A percentile compares a stretch with the other conserved stretches of the same genome.
These are phyloP conservation scores for Paramormyrops kingsleyae DNA, from an alignment of 2,113 vertebrate genomes.

Conservation along the genomic window DNA sequence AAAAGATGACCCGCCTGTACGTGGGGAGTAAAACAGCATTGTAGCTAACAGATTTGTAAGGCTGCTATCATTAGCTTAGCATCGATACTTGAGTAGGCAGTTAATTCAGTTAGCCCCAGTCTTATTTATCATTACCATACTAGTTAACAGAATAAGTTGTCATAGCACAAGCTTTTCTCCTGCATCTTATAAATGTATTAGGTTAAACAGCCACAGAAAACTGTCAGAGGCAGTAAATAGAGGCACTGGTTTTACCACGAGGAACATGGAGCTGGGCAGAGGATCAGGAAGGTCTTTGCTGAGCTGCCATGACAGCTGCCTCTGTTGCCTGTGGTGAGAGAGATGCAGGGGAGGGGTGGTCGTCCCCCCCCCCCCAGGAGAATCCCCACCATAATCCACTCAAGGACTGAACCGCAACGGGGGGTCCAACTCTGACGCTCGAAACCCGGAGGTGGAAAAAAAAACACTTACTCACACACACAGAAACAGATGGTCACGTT, in stretches of 20 bases:
- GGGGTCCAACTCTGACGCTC: not conserved
- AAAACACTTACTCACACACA: not conserved
- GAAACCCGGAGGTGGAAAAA: constrained; percentile 2
- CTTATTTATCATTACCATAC: not conserved
- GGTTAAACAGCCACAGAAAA: not conserved
- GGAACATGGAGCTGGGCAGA: not conserved
- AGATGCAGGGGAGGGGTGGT: not conserved
- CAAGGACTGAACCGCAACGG: not conserved
- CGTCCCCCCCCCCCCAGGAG: not conserved
- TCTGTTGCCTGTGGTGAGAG: not conserved
- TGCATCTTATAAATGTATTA: not conserved
- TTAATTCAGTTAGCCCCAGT: not conserved
- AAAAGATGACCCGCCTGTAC: not conserved
- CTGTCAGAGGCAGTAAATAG: not conserved
- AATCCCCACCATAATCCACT: not conserved
- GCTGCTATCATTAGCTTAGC: not conserved
- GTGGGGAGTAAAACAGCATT: not conserved
- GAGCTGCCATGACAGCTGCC: not conserved
- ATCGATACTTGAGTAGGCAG: not conserved
- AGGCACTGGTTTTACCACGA: not conserved
- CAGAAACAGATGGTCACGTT: constrained; percentile 10
- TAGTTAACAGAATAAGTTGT: not conserved
- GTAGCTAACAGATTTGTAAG: not conserved
- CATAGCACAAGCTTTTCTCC: not conserved
- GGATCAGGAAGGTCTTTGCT: not conserved